Base-by-base conservation (phyloP, 2,797 vertebrate genomes). In the Morus bassanus region DNA sequence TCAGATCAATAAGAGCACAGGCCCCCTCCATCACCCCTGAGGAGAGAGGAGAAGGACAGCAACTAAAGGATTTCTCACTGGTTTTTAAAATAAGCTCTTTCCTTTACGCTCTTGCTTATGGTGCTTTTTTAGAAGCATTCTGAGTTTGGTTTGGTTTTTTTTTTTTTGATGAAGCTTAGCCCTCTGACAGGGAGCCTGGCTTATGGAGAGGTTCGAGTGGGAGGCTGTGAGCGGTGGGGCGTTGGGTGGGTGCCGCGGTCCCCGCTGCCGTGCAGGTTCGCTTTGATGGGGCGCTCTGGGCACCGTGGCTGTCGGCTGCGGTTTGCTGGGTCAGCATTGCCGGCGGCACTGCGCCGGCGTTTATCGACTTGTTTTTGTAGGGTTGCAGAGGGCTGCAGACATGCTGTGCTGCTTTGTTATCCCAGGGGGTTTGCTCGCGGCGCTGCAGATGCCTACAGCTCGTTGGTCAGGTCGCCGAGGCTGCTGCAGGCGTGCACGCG, bases 281-380 rank as follows among this genome's bases (percentile, higher is more conserved):
- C 25, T 6, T 2, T 11, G 18, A 2, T 3, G 5, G 46, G 43
- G 22, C 4, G 35, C 64, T 48, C 50, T 3, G 65, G 82, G 41
- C 53, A 9, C 21, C 0, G 4, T 9, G 28, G 74, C 67, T 22
- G 50, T 5, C 1, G 3, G 4, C 56, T 2, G 43, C 3, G 2
- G 25, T 54, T 10, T 35, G 75, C 82, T 18, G 67, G 10, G 2
- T 13, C 46, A 15, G 2, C 13, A 0, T 1, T 9, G 69, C 84
- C 19, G 1, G 18, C 1, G 41, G 59, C 69, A 7, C 17, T 4
- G 5, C 7, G 0, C 0, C 9, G 2, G 50, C 4, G 0, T 4
- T 5, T 6, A 14, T 0, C 0, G 4, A 31, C 48, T 60, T 54
- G 4, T 13, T 15, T 11, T 4, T 4, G 39, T 0, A 2, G 77